Conservation (phyloP, 2,888 invertebrate species). For the Cheilosia grossa region DNA sequence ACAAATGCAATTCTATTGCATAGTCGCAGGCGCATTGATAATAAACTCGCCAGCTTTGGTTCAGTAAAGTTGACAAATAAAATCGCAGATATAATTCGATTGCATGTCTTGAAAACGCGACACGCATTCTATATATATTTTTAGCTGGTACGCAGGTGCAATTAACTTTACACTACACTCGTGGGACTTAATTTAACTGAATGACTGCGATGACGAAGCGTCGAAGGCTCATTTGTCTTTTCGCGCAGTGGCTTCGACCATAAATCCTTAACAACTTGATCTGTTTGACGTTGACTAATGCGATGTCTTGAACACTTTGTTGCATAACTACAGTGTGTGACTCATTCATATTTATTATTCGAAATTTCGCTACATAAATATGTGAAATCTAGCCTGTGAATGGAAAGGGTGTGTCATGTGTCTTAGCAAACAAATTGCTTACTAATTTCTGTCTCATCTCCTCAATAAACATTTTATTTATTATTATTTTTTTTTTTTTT, state of each 20-base stretch:
- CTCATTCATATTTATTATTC: too few species aligned
- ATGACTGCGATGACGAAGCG: background rate
- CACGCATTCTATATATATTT: constrained; percentile 20
- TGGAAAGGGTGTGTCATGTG: too few species aligned
- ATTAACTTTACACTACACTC: constrained; percentile 13
- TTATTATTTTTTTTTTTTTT: too few species aligned
- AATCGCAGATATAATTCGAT: constrained; percentile 7
- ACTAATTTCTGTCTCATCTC: too few species aligned
- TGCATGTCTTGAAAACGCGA: constrained; percentile 10
- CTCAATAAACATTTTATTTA: too few species aligned
- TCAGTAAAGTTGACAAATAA: constrained; percentile 17
- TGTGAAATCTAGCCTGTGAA: too few species aligned
- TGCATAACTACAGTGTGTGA: too few species aligned
- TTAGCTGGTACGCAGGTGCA: background rate
- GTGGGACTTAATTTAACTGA: background rate
- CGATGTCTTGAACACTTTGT: too few species aligned
- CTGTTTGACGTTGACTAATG: too few species aligned
- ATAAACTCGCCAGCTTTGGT: background rate
- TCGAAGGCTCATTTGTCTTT: constrained; percentile 18
- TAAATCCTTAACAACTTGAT: background rate
- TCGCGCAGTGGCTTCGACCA: background rate
- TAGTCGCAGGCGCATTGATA: background rate
- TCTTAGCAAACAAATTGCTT: too few species aligned
- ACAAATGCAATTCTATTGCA: background rate
- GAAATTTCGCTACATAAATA: too few species aligned